Evolutionary conservation across 1,140 invertebrate species (phyloP).

Genomic region (Copidosoma floridanum): DNA sequence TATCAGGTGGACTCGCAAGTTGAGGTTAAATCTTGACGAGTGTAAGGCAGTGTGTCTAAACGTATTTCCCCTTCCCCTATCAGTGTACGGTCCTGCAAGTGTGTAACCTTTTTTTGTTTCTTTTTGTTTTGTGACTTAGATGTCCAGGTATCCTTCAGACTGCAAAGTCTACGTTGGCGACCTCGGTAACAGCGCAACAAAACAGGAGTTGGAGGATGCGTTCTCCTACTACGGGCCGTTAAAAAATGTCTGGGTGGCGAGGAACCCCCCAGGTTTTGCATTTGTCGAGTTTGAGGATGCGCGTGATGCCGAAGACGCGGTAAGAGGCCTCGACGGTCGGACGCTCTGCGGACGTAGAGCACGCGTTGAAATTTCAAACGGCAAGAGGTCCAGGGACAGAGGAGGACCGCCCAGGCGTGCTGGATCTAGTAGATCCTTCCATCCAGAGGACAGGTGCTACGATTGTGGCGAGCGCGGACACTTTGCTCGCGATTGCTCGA

Average conservation of each 20-base stretch:
- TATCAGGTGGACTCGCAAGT: too few relatives aligned
- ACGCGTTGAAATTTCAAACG: slow-evolving; percentile 90
- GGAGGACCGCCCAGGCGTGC: slow-evolving; percentile 54
- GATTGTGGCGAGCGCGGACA: slow-evolving; percentile 90
- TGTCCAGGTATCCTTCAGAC: slow-evolving; percentile 80
- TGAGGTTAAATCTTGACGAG: too few relatives aligned
- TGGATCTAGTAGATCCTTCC: slow-evolving; percentile 53
- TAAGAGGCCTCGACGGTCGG: slow-evolving; percentile 71
- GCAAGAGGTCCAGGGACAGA: slow-evolving; percentile 60
- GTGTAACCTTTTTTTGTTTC: too few relatives aligned
- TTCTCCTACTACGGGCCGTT: slow-evolving; percentile 94
- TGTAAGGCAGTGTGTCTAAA: too few relatives aligned
- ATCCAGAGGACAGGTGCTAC: slow-evolving; percentile 85
- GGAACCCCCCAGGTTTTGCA: slow-evolving; percentile 91
- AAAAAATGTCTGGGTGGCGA: slow-evolving; percentile 91
- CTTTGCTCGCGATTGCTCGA: slow-evolving; percentile 84
- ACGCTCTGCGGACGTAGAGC: slow-evolving; percentile 85
- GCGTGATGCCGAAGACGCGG: slow-evolving; percentile 89
- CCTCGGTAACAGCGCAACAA: slow-evolving; percentile 82
- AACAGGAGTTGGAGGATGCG: slow-evolving; percentile 88
- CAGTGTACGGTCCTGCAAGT: too few relatives aligned
- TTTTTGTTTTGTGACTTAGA: slow-evolving; percentile 42
- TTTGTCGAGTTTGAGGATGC: slow-evolving; percentile 94
- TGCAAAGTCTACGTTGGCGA: slow-evolving; percentile 97
- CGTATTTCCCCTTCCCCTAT: too few relatives aligned